These are phyloP conservation scores for Tetragnatha montana DNA, from an alignment of 2,888 invertebrate genomes.

Conservation along the genomic window DNA sequence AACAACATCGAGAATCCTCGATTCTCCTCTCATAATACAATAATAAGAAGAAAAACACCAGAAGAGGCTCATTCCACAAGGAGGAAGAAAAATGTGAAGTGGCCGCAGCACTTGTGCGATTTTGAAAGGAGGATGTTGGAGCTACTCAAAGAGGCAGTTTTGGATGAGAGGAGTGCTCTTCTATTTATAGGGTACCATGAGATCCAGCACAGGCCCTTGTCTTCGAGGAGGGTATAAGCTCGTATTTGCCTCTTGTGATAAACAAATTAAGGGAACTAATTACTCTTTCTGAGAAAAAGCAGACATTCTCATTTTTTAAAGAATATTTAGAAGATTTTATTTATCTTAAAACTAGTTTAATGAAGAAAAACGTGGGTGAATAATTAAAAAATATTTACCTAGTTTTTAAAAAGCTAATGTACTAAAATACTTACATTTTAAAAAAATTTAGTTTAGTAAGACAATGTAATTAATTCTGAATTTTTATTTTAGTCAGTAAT, in stretches of 20 bases:
- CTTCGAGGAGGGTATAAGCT: not conserved
- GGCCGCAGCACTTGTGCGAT: not conserved
- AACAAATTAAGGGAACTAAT: not conserved
- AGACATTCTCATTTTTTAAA: not conserved
- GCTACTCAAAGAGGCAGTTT: not conserved
- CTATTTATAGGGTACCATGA: slow-evolving; percentile 16
- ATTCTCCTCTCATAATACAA: not conserved
- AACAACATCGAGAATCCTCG: not conserved
- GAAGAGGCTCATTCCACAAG: not conserved
- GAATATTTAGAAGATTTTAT: no score
- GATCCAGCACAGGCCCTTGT: not conserved
- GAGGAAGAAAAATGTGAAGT: not conserved
- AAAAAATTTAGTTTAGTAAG: not conserved
- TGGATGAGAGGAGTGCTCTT: not conserved
- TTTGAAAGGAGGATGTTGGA: not conserved
- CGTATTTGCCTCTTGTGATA: not conserved
- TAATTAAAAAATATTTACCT: not conserved
- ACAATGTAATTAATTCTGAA: no score
- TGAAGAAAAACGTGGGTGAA: no score
- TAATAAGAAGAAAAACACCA: not conserved
- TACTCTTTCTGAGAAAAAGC: not conserved
- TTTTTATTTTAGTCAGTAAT: no score
- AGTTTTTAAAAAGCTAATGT: not conserved
- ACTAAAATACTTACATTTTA: not conserved
- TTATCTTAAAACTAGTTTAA: no score